Evolutionary conservation across 2,797 vertebrate species (phyloP), one percentile per base, ranked within the genome.

Genomic region (Acomys russatus): DNA sequence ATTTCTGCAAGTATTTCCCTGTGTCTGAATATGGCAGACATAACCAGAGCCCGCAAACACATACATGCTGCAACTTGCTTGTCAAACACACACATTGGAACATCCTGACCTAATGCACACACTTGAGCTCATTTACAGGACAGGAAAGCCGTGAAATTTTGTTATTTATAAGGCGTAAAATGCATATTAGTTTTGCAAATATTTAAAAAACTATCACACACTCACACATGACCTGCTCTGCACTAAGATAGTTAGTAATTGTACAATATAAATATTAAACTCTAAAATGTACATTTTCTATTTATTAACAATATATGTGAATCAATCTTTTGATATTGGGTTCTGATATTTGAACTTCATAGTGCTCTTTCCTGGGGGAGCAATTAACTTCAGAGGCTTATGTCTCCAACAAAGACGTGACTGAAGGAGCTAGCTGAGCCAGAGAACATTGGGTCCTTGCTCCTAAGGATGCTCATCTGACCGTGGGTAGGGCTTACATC

Each of bases 241-340:
- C 12, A 51, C 20, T 9, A 22, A 83, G n/a, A 61, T 11, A 83
- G 61, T 8, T 7, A 2, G 35, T 35, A 51, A 30, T 12, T 73
- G n/a, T 28, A 80, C 91, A 63, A 14, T 11, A 0, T 33, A 73
- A 73, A 22, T 6, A 35, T 9, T 14, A 44, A 51, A 38, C 54
- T 59, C 51, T 30, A 12, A 71, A 28, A n/a, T 6, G 6, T 33
- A 20, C 0, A 17, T 1, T 25, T 35, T 78, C 30, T 28, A 38
- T 10, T 18, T 22, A 70, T n/a, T 9, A 54, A 23, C 6, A 61
- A n/a, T 17, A 11, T 1, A 30, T 2, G 6, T 0, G 1, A 1
- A 33, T 15, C 3, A 4, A 51, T n/a, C 22, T 30, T 56, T 76
- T 38, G 68, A 51, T 2, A 4, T 0, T 54, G n/a, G 33, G 56